Base-by-base conservation (phyloP, 2,888 invertebrate species). In the Unio pictorum region DNA sequence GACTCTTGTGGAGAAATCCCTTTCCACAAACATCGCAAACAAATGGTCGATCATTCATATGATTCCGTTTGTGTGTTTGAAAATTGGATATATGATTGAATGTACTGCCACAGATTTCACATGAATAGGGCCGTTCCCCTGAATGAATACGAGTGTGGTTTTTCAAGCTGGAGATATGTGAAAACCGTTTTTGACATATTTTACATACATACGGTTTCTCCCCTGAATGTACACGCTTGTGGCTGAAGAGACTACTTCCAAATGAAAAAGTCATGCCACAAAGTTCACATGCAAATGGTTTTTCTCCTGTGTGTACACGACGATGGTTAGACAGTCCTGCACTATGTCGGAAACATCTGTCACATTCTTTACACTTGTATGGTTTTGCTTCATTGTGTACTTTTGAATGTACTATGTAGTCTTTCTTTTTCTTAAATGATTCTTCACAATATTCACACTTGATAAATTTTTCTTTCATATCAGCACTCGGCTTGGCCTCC, bases 171-270 rank as follows among this genome's bases (percentile, higher is more conserved):
- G 45, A 45, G 11, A 56, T n/a, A 28, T 64, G 64, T 15, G 64
- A 64, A 55, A 64, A 64, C n/a, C 56, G 56, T 56, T 64, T 64
- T 7, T 57, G 30, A 18, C 64, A 64, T 57, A 34, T 54, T 17
- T 56, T 57, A 11, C 64, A 64, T 6, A 18, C 57, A 28, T 55
- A 64, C 7, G 64, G 64, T 28, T 64, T 64, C 34, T 64, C 64
- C 57, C 64, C 64, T 4, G 57, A 57, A 55, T 64, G 64, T n/a
- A 64, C 28, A 11, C 64, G 64, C 57, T 64, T 57, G 5, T 64
- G 64, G 28, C 64, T 64, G 3, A 64, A 28, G 23, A 64, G 28
- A 18, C 56, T 64, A 7, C 57, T 57, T 0, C 64, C 30, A 26
- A 56, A 57, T n/a, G 64, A 56, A 28, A 64, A 64, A n/a, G 45